Evolutionary conservation across 1,140 invertebrate species (phyloP).

Genomic region (Calephelis virginiensis): DNA sequence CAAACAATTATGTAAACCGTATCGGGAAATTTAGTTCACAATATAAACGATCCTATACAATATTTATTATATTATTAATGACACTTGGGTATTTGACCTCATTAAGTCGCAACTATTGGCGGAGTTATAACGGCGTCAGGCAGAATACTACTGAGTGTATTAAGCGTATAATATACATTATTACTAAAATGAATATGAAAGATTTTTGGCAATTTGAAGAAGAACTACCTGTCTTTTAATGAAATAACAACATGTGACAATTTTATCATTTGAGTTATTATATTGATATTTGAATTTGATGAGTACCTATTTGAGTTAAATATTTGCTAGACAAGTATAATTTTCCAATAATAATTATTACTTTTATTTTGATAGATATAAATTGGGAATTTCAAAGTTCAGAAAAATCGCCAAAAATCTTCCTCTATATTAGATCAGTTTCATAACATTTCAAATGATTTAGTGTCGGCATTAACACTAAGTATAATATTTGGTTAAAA

Average conservation of each 20-base stretch:
- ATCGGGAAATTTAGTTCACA: constrained; percentile 21
- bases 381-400: too few species aligned
- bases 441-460: constrained; percentile 44
- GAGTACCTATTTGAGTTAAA: too few species aligned
- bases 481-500: constrained; percentile 36
- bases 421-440: neutral
- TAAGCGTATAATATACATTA: constrained; percentile 16
- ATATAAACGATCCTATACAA: constrained; percentile 20
- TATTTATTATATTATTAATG: constrained; percentile 41
- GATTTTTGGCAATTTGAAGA: neutral
- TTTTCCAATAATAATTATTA: too few species aligned
- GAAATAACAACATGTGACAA: neutral
- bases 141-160: constrained; percentile 9
- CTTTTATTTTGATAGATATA: too few species aligned
- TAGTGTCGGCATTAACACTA: constrained; percentile 39
- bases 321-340: too few species aligned
- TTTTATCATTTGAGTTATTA: too few species aligned
- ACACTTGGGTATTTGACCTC: constrained; percentile 55
- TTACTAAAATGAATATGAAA: constrained; percentile 5
- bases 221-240: neutral
- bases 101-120: constrained; percentile 1
- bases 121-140: constrained; percentile 3
- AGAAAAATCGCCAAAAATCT: neutral
- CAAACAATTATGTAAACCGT: constrained; percentile 15
- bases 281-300: too few species aligned